phyloP scores from a whole-genome alignment of 2,888 invertebrate genomes.

The Luffia ferchaultella region DNA sequence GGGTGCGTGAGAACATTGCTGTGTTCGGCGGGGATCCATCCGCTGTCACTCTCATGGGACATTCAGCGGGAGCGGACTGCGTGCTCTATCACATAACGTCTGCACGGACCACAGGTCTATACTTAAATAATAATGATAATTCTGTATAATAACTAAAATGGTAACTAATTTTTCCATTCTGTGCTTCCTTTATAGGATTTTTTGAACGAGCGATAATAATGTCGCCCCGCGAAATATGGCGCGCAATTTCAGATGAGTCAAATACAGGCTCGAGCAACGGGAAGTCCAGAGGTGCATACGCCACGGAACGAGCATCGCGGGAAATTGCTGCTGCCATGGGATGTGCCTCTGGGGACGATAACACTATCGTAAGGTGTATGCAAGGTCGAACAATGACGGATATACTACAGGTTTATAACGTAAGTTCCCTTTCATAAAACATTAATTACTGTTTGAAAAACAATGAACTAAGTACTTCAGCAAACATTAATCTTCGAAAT shows the following conservation, averaged over 20 bases:
- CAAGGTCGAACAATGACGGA: slow-evolving; percentile 66
- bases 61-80: slow-evolving; percentile 80
- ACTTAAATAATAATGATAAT: slow-evolving; percentile 2
- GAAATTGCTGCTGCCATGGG: slow-evolving; percentile 64
- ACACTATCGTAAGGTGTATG: slow-evolving; percentile 69
- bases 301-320: slow-evolving; percentile 54
- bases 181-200: slow-evolving; percentile 6
- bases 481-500: slow-evolving; percentile 6
- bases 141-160: neutral
- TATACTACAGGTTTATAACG: slow-evolving; percentile 56
- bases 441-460: neutral
- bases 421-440: slow-evolving; percentile 17
- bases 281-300: slow-evolving; percentile 23
- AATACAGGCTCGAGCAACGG: slow-evolving; percentile 19
- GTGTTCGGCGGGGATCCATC: slow-evolving; percentile 83
- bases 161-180: no score
- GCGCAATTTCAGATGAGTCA: slow-evolving; percentile 19
- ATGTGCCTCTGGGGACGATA: slow-evolving; percentile 47
- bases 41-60: slow-evolving; percentile 82
- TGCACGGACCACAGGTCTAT: slow-evolving; percentile 68
- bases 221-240: slow-evolving; percentile 65
- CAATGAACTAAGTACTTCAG: neutral
- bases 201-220: slow-evolving; percentile 75
- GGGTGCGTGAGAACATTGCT: slow-evolving; percentile 79
- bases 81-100: slow-evolving; percentile 73